Base-by-base conservation (phyloP, 2,113 vertebrate genomes). In the Aythya baeri region DNA sequence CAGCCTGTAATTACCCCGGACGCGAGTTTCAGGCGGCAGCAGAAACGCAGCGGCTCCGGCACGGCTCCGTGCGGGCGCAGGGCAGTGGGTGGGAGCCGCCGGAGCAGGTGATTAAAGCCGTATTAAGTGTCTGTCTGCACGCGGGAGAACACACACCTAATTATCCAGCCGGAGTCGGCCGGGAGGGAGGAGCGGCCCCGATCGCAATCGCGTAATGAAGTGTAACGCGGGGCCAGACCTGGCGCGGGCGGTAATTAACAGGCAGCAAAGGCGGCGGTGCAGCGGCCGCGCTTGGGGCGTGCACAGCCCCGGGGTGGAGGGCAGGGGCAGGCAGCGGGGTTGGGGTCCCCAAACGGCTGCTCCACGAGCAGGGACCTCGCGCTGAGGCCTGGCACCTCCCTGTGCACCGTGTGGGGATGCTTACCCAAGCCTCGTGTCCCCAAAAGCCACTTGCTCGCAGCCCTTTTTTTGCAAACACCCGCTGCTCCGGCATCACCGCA, bases 341-440 rank as follows among this genome's bases (percentile, higher is more conserved):
- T 32, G 52, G 43, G 71, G 88, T 54, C 50, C 75, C 16, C 27
- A 13, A 2, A 17, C 25, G 67, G 34, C 23, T 23, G 15, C 25
- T 12, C 25, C 17, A 7, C 22, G 23, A 52, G 61, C 25, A 4
- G 52, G 25, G 17, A 41, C 62, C 26, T 27, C 36, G 4, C 36
- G 26, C 58, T 23, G 34, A 38, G 61, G 61, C 23, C 11, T 25
- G 36, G 36, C 62, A 41, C 36, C 11, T 7, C 62, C 62, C 36
- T 41, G 36, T 7, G 25, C 26, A 27, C 62, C 34, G 4, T 18
- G 62, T 4, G 15, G 46, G 6, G 20, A 57, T 4, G 1, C 0
- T 0, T 3, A 4, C 18, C 26, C 13, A 0, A 0, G 49, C 7
- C 0, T 44, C 4, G 1, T 0, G 2, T 12, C 46, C n/a, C 34